Percentiles rank a stretch among this genome's conserved stretches.
These are phyloP conservation scores for Endotricha flammealis DNA, from an alignment of 2,888 invertebrate genomes.

Conservation along the genomic window DNA sequence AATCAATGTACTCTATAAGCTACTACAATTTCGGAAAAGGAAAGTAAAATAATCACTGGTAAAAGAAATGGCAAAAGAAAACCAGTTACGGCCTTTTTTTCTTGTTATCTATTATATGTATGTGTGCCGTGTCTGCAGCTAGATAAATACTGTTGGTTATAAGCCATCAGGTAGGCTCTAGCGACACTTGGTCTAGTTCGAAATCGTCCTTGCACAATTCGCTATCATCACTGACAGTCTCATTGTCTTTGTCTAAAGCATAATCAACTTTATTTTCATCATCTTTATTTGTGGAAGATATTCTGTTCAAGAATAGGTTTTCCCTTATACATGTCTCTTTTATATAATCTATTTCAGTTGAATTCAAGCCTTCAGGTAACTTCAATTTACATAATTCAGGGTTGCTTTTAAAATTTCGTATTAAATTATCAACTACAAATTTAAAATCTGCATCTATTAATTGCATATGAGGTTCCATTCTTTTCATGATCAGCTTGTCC, in stretches of 20 bases:
- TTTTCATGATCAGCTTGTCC: constrained; percentile 32
- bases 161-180: too few species aligned
- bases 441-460: constrained; percentile 55
- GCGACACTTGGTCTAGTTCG: neutral
- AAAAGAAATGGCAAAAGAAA: too few species aligned
- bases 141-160: too few species aligned
- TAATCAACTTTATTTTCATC: constrained; percentile 11
- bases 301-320: constrained; percentile 61
- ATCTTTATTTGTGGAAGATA: constrained; percentile 2
- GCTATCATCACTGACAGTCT: constrained; percentile 18
- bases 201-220: constrained; percentile 6
- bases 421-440: constrained; percentile 59
- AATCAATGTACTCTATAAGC: too few species aligned
- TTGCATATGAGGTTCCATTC: constrained; percentile 21
- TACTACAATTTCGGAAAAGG: too few species aligned
- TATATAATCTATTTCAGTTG: constrained; percentile 64
- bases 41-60: too few species aligned
- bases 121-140: too few species aligned
- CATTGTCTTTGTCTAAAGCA: constrained; percentile 31
- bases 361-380: constrained; percentile 66
- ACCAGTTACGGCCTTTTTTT: too few species aligned
- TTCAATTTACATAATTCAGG: constrained; percentile 54
- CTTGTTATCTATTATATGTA: too few species aligned
- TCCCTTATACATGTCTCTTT: constrained; percentile 60
- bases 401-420: constrained; percentile 65